phyloP scores from a whole-genome alignment of 2,113 vertebrate genomes.

The Mustelus asterias region DNA sequence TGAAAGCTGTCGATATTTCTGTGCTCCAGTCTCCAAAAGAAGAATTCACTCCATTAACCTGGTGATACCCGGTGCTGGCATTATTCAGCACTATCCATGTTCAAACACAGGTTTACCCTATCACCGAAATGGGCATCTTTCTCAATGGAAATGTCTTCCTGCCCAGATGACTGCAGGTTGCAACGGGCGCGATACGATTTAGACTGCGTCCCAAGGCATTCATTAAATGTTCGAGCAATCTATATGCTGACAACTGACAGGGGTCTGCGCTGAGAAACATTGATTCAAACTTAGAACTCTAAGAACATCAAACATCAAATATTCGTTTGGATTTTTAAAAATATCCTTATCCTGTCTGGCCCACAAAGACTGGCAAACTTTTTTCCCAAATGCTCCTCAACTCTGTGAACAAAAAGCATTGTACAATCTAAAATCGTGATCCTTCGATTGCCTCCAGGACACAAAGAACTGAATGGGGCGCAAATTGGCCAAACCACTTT shows the following conservation, averaged over 20 bases:
- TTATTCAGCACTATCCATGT: not conserved
- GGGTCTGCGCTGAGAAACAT: not conserved
- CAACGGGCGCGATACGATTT: not conserved
- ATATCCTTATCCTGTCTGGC: not conserved
- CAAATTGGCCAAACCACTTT: not conserved
- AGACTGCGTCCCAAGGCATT: not conserved
- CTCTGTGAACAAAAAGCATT: not conserved
- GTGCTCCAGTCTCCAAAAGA: not conserved
- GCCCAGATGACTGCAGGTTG: not conserved
- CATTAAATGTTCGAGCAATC: not conserved
- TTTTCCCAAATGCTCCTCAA: not conserved
- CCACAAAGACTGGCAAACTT: not conserved
- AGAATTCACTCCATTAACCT: not conserved
- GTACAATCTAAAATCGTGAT: not conserved
- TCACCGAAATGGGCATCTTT: not conserved
- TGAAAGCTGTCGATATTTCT: not conserved
- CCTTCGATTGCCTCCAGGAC: not conserved
- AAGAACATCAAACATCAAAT: not conserved
- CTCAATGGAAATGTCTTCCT: not conserved
- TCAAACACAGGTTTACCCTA: not conserved
- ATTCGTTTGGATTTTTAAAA: not conserved
- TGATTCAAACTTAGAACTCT: not conserved
- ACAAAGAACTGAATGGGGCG: not conserved
- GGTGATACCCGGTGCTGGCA: not conserved
- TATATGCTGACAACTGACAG: not conserved